A percentile compares a stretch with the other conserved stretches of the same genome.
Evolutionary conservation across 2,888 invertebrate species (phyloP).

Genomic region (Andrena camellia): DNA sequence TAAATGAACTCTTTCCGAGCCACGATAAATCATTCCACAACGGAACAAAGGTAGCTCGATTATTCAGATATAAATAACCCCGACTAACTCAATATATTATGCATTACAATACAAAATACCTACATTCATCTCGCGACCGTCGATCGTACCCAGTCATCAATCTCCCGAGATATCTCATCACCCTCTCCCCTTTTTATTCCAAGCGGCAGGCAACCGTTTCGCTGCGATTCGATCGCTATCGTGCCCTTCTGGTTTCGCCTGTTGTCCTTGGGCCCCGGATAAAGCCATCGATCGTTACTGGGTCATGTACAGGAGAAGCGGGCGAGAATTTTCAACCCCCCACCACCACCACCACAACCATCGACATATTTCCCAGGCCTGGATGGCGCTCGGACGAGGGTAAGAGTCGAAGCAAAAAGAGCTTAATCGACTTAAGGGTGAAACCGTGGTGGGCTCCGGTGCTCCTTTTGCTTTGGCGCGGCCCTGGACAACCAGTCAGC

Average conservation of each 20-base stretch:
- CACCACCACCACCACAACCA: no score
- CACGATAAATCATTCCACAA: constrained; percentile 40
- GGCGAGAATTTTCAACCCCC: constrained; percentile 52
- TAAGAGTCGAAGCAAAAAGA: constrained; percentile 45
- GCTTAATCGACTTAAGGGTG: constrained; percentile 70
- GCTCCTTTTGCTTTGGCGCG: constrained; percentile 68
- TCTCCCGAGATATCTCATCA: constrained; percentile 41
- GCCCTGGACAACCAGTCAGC: constrained; percentile 57
- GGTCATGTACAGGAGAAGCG: constrained; percentile 45
- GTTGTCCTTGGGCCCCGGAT: constrained; percentile 53
- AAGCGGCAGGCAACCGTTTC: constrained; percentile 18
- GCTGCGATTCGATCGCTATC: constrained; percentile 33
- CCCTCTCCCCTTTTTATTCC: constrained; percentile 24
- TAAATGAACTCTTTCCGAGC: constrained; percentile 6
- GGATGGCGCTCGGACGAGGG: constrained; percentile 10
- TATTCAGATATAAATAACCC: constrained; percentile 34
- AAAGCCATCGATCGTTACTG: constrained; percentile 58
- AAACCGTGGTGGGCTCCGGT: constrained; percentile 58
- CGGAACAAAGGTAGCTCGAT: constrained; percentile 12
- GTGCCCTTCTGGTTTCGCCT: constrained; percentile 50
- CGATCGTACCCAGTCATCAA: constrained; percentile 48
- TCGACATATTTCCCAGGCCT: constrained; percentile 55
- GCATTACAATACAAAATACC: constrained; percentile 56
- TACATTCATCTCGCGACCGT: constrained; percentile 39
- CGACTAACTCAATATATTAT: constrained; percentile 23